A percentile compares a stretch with the other conserved stretches of the same genome.
These are phyloP conservation scores for Adelges cooleyi DNA, from an alignment of 1,140 invertebrate species.

Conservation along the genomic window DNA sequence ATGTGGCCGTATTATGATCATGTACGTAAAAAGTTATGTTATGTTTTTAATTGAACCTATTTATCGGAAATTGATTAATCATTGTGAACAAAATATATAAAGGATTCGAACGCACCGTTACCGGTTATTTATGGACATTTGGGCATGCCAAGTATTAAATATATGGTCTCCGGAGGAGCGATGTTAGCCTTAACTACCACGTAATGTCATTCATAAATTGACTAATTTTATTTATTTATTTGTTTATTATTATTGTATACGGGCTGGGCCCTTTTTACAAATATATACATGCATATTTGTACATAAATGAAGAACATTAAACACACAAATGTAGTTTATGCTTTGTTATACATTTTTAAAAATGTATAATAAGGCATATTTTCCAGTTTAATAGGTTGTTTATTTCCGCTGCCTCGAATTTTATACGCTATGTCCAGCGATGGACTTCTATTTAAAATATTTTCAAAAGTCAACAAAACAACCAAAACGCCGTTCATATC, in stretches of 20 bases:
- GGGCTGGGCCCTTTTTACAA: too few species aligned
- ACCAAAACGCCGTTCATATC: constrained; percentile 33
- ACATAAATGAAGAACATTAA: too few species aligned
- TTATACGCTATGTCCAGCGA: constrained; percentile 82
- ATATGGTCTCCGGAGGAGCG: constrained; percentile 77
- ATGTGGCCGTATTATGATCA: constrained; percentile 78
- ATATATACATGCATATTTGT: too few species aligned
- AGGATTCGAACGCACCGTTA: constrained; percentile 69
- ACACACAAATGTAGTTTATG: neutral
- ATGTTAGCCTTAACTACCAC: constrained; percentile 47
- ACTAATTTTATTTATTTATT: too few species aligned
- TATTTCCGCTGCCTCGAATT: constrained; percentile 73
- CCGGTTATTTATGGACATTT: constrained; percentile 65
- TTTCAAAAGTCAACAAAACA: constrained; percentile 50
- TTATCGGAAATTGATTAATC: too few species aligned
- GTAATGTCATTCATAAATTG: too few species aligned
- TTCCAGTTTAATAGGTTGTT: constrained; percentile 56
- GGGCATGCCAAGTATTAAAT: constrained; percentile 61
- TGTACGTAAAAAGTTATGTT: constrained; percentile 38
- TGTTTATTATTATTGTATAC: too few species aligned
- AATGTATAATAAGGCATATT: too few species aligned
- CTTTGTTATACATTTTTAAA: too few species aligned
- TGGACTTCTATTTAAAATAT: constrained; percentile 67
- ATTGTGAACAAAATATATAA: too few species aligned
- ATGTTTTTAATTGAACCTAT: too few species aligned